Evolutionary conservation across 1,140 invertebrate genomes (phyloP).

Genomic region (Lutraria rhynchaena): DNA sequence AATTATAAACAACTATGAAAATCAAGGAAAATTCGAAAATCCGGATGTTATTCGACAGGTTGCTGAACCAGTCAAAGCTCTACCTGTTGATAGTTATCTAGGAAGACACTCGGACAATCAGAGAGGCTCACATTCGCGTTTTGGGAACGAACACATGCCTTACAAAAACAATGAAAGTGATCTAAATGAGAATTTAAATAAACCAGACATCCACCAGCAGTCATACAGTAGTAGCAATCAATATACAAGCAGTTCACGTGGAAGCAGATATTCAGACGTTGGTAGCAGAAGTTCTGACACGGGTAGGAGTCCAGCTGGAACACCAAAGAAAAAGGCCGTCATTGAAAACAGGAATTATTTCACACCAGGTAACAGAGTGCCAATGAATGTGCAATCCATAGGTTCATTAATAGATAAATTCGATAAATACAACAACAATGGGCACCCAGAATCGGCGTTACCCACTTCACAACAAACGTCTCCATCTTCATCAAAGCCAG

Average conservation of each 20-base stretch:
- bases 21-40: conserved; percentile 58
- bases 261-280: not conserved
- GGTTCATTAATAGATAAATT: conserved; percentile 54
- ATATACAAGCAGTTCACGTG: not conserved
- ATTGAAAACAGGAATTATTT: conserved; percentile 50
- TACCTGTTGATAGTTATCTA: conserved; percentile 1
- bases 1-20: conserved; percentile 58
- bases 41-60: conserved; percentile 39
- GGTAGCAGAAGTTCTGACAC: not conserved
- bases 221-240: conserved; percentile 1
- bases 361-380: conserved; percentile 45
- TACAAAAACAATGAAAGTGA: conserved; percentile 7
- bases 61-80: conserved; percentile 36
- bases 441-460: not conserved
- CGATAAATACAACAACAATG: conserved; percentile 37
- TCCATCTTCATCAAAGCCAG: not conserved
- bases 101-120: not conserved
- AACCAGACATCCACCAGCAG: not conserved
- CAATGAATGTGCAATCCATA: conserved; percentile 47
- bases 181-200: not conserved
- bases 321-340: conserved; percentile 17
- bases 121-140: conserved; percentile 1
- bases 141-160: not conserved
- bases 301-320: not conserved
- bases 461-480: not conserved